Evolutionary conservation across 2,113 vertebrate genomes (phyloP), one percentile per base, ranked within the genome.

Genomic region (Malurus cyaneus): DNA sequence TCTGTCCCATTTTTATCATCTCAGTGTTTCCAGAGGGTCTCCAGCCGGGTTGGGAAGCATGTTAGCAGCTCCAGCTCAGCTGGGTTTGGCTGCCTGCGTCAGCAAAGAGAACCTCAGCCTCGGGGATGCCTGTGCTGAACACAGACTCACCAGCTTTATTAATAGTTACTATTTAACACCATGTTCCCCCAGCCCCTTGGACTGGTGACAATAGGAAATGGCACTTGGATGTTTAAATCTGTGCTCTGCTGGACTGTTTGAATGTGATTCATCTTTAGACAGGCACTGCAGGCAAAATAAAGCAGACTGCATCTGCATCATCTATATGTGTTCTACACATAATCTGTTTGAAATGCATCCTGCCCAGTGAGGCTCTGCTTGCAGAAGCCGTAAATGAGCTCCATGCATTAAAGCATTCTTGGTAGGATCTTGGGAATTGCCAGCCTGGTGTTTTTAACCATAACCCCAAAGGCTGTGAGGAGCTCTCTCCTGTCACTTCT

Each of bases 151-250:
- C 6, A 10, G 67, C 81, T 95, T 92, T 90, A 92, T 90, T 94
- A 96, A 94, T 88, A 96, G 92, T 59, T 83, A 70, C 86, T 94
- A 94, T 95, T 96, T 93, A 90, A 73, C 46, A 50, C 32, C n/a
- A 57, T 77, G 79, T 82, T 96, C 90, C 69, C 88, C 71, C 94
- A 90, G 13, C 36, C 50, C 62, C 36, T 96, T 95, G 96, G 92
- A 96, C 74, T 21, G 47, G 64, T 79, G 85, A 93, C 90, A 96
- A 92, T 91, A 89, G 89, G 89, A 96, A 96, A 91, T 13, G 36
- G 82, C 76, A 86, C 71, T 88, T 92, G 69, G n/a, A 77, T 36
- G 86, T 92, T 80, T 92, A 90, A 93, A 92, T 92, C 71, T 80
- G 79, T 0, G 8, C 71, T 79, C 77, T 16, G 12, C 52, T 72